phyloP scores from a whole-genome alignment of 2,113 vertebrate species.

The Microcebus jonahi region DNA sequence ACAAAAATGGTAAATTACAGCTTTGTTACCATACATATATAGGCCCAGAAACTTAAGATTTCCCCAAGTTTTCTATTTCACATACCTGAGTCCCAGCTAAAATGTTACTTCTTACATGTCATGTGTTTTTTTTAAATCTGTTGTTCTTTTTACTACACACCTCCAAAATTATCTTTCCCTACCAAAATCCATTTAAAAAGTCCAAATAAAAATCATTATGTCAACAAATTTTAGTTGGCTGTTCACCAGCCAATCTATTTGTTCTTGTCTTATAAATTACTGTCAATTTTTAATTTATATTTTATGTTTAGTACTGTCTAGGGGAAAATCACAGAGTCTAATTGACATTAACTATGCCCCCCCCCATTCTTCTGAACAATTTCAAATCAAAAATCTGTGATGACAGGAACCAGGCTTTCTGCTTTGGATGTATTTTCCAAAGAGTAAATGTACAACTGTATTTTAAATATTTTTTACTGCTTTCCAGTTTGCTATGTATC shows the following conservation, averaged over 20 bases:
- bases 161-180: not conserved
- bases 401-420: not conserved
- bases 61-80: not conserved
- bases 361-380: not conserved
- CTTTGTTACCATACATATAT: not conserved
- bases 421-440: not conserved
- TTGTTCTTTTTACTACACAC: not conserved
- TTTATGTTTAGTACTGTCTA: not conserved
- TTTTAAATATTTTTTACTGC: not conserved
- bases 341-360: not conserved
- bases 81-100: not conserved
- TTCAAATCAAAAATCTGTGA: conserved; percentile 42
- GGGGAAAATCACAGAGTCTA: not conserved
- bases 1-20: not conserved
- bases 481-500: not conserved
- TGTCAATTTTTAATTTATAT: conserved; percentile 52
- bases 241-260: not conserved
- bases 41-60: not conserved
- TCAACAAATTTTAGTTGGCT: not conserved
- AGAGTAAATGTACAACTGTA: not conserved
- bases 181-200: not conserved
- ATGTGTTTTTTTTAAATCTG: conserved; percentile 16
- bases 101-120: not conserved
- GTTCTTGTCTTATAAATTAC: conserved; percentile 53
- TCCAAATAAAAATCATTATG: conserved; percentile 1